Percentiles rank a stretch among this genome's conserved stretches.
These are phyloP conservation scores for Glareola pratincola DNA, from an alignment of 2,113 vertebrate species.

Conservation along the genomic window DNA sequence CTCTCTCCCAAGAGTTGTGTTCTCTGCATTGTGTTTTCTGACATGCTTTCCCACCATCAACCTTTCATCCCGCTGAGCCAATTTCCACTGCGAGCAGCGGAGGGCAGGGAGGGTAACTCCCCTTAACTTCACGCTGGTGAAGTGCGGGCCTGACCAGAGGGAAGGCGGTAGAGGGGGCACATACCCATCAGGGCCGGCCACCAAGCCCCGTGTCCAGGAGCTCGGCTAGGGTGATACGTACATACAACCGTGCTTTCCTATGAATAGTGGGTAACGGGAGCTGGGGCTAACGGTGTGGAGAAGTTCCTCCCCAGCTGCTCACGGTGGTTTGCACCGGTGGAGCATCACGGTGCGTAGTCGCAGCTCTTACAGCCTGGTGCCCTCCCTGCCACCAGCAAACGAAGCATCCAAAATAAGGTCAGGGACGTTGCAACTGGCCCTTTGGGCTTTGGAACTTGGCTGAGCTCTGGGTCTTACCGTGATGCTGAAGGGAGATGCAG, in stretches of 20 bases:
- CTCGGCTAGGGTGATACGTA: rapidly evolving
- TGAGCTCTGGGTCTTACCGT: background rate
- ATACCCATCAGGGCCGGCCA: rapidly evolving
- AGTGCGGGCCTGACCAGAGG: background rate
- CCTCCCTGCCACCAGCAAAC: background rate
- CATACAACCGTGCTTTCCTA: rapidly evolving
- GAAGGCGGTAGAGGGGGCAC: background rate
- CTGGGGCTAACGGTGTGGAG: rapidly evolving
- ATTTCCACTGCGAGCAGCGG: background rate
- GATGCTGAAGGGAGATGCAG: rapidly evolving
- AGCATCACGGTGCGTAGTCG: background rate
- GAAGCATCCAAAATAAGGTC: background rate
- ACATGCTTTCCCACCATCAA: slow-evolving; percentile 48
- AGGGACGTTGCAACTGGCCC: rapidly evolving
- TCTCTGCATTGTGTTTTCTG: slow-evolving; percentile 58
- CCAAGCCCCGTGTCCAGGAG: rapidly evolving
- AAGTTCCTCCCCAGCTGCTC: background rate
- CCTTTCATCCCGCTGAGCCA: slow-evolving; percentile 32
- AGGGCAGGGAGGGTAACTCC: background rate
- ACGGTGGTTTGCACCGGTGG: background rate
- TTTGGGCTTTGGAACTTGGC: too few species aligned
- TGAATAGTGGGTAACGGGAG: background rate
- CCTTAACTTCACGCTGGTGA: rapidly evolving
- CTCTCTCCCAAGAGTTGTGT: slow-evolving; percentile 45
- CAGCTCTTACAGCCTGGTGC: background rate